Base-by-base conservation (phyloP, 2,113 vertebrate species). In the Forbesichthys papilliferus region DNA sequence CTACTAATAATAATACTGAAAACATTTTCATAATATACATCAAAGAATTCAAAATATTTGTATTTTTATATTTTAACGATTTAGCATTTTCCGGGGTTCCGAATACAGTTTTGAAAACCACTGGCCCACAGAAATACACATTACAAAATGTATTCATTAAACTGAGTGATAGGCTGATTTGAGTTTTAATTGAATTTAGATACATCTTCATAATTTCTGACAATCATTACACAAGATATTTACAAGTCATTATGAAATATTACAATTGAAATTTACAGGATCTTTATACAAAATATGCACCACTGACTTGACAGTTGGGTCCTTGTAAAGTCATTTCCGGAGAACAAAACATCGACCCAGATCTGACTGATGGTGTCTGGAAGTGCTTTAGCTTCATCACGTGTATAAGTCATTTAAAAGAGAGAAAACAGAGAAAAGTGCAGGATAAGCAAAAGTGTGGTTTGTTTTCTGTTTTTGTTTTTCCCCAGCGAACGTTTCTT, bases 161-260 rank as follows among this genome's bases (percentile, higher is more conserved):
- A 95, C 94, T 94, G 93, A 93, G 92, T 93, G 93, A 92, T 87
- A 94, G 94, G 93, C 92, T 95, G 93, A 93, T 95, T 94, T 93
- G 89, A 90, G 94, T 94, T 94, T 96, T 95, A 94, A 91, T 94
- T 95, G 89, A 92, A 93, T 93, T 94, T 94, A 95, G 91, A 95
- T 95, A 95, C 94, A 96, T 95, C 94, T 95, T 91, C 93, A 93
- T 94, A 95, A 93, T 94, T 95, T 94, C 88, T 95, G 96, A 96
- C 95, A 98, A 94, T 96, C 95, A 96, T 92, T 96, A 93, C 97
- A 98, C 95, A 98, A 93, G 90, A 93, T 91, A 94, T 97, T 96
- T 97, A 95, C 96, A 98, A 88, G 89, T 94, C 94, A 92, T 94
- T 95, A 93, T 94, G 92, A 94, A 95, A 96, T 93, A 92, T 94